Evolutionary conservation across 2,113 vertebrate species (phyloP).

Genomic region (Cyanocitta stelleri): DNA sequence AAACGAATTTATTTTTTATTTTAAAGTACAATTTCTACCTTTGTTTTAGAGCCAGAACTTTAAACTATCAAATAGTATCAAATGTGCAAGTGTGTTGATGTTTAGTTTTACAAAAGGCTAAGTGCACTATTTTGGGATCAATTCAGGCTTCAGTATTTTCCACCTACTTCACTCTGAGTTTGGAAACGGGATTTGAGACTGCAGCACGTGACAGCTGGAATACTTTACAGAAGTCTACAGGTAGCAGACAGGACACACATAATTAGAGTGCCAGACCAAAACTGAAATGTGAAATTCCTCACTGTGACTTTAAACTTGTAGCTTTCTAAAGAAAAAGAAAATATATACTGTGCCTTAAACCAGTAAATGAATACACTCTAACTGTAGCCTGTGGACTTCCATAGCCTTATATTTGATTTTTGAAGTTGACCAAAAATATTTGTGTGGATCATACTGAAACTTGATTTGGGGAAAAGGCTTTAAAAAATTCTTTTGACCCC

Average conservation of each 20-base stretch:
- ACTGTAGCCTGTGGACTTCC: neutral
- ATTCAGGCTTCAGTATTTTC: neutral
- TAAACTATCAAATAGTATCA: neutral
- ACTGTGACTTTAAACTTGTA: constrained; percentile 64
- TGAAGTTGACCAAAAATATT: constrained; percentile 6
- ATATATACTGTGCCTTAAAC: constrained; percentile 63
- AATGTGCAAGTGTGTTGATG: neutral
- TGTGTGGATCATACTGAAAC: neutral
- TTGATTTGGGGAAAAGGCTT: neutral
- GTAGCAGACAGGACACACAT: neutral
- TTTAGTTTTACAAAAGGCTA: neutral
- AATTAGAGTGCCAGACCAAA: constrained; percentile 56
- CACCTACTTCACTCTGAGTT: neutral
- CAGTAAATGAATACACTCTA: constrained; percentile 2
- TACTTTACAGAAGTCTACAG: neutral
- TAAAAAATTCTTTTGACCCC: neutral
- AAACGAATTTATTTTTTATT: neutral
- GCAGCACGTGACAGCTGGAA: constrained; percentile 6
- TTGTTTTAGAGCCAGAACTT: neutral
- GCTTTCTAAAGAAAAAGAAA: constrained; percentile 10
- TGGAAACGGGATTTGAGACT: neutral
- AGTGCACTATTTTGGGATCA: neutral
- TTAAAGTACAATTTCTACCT: neutral
- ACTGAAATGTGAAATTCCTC: constrained; percentile 18
- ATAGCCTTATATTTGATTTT: constrained; percentile 17